Base-by-base conservation (phyloP, 2,113 vertebrate genomes). In the Hippopotamus amphibius region DNA sequence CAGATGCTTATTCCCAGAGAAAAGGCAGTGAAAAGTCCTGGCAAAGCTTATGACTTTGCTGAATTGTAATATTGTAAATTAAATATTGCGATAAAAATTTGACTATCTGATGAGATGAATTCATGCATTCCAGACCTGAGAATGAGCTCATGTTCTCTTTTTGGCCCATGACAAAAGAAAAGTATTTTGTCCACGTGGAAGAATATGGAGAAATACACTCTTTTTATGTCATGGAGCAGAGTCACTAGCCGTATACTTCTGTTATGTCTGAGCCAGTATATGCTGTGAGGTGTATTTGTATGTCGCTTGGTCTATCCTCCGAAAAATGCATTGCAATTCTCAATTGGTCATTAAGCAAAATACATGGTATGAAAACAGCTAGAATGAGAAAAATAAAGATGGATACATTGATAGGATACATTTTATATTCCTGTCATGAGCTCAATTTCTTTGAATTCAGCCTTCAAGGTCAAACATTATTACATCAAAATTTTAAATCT, bases 61-160 rank as follows among this genome's bases (percentile, higher is more conserved):
- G 6, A 83, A 87, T 33, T 87, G 28, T 80, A 92, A 81, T 69
- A 84, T 48, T 37, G 24, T 57, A 88, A 85, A 96, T 94, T 93
- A 90, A 92, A 90, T 37, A 55, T 8, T 57, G 33, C 24, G 55
- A 84, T 86, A 94, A 79, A 80, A 88, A 50, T 68, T 79, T 41
- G 19, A 61, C 43, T 83, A 66, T 86, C 92, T 72, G 81, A 46
- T 85, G 37, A 82, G 50, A 97, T 53, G 76, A 68, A 65, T 57
- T 57, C 24, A 83, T 63, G n/a, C 33, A 68, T 57, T 82, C 15
- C 69, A 76, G 46, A 84, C 26, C 16, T 76, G 46, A 96, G 59
- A 90, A 88, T 65, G 85, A 69, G 17, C 68, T 82, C 26, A 83
- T 53, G 7, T 66, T 87, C 79, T 93, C 90, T 87, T 85, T 46